Base-by-base conservation (phyloP, 2,797 vertebrate species). In the Eospalax fontanierii region DNA sequence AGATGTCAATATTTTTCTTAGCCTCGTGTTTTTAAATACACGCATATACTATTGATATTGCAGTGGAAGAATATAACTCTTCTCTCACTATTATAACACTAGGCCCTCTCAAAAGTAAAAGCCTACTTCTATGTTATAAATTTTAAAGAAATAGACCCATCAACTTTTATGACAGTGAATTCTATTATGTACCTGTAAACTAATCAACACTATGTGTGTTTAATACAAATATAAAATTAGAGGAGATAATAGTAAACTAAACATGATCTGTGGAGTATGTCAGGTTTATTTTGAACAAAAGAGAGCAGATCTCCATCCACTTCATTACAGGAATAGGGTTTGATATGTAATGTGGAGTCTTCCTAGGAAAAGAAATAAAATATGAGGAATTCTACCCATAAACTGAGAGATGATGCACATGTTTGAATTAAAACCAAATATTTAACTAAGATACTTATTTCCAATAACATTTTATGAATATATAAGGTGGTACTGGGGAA, bases 391-490 rank as follows among this genome's bases (percentile, higher is more conserved):
- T 82, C 54, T 74, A 85, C 38, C 19, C 35, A 68, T 54, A 22
- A 24, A n/a, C 86, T 3, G 12, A 38, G 22, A 93, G 7, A 91
- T 57, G 50, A 79, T 83, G 83, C 59, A 80, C 68, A 85, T 15
- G 35, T 89, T 68, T 93, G 12, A 90, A 76, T 79, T 93, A 78
- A 94, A 94, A 85, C 18, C 15, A 90, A 11, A 43, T 87, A 70
- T 43, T 59, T 91, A 85, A 78, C 43, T 65, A 85, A 61, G 7
- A 4, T 61, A 61, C 80, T 79, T 79, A 43, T 66, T 90, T 87
- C 24, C 43, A 87, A 54, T 50, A 40, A 66, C 50, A n/a, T 14
- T n/a, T 28, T 70, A 65, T 43, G 66, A 54, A 30, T 89, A 71
- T 71, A 38, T 75, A 46, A 88, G 83, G 33, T 70, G 35, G 43